Evolutionary conservation across 1,140 invertebrate species (phyloP).

Genomic region (Drosophila arawakana): DNA sequence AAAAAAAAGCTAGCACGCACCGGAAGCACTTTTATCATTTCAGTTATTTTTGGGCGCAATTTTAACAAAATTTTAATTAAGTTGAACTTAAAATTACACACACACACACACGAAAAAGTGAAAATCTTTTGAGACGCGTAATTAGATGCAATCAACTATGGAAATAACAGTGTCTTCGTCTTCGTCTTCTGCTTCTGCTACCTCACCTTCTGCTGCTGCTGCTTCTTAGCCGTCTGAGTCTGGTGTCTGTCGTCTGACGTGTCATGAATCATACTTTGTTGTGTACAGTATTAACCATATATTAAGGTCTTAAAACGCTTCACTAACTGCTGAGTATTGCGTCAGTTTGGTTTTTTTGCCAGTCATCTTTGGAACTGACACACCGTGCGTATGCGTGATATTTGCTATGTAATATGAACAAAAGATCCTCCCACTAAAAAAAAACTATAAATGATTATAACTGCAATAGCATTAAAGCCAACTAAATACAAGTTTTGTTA

Average conservation of each 20-base stretch:
- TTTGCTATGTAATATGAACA: conserved; percentile 19
- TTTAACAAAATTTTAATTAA: conserved; percentile 43
- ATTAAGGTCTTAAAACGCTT: conserved; percentile 49
- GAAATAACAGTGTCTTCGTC: conserved; percentile 27
- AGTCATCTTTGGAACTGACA: conserved; percentile 45
- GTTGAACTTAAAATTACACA: conserved; percentile 34
- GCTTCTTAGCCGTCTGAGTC: no score
- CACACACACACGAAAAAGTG: conserved; percentile 66
- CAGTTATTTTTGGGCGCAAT: conserved; percentile 16
- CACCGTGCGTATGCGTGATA: conserved; percentile 48
- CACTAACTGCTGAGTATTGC: conserved; percentile 48
- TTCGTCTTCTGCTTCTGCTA: not conserved
- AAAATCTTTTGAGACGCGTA: conserved; percentile 62
- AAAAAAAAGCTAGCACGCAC: conserved; percentile 7
- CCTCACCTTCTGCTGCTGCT: not conserved
- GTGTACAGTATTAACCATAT: not conserved
- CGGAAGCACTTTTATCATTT: conserved; percentile 53
- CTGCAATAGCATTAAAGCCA: conserved; percentile 5
- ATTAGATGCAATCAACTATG: conserved; percentile 68
- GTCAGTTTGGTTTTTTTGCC: conserved; percentile 41
- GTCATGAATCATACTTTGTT: conserved; percentile 29
- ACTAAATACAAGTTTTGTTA: conserved; percentile 37
- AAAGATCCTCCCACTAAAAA: conserved; percentile 29
- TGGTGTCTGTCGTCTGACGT: conserved; percentile 1
- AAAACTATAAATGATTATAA: conserved; percentile 4